phyloP scores from a whole-genome alignment of 2,797 vertebrate genomes.

The Heliangelus exortis region DNA sequence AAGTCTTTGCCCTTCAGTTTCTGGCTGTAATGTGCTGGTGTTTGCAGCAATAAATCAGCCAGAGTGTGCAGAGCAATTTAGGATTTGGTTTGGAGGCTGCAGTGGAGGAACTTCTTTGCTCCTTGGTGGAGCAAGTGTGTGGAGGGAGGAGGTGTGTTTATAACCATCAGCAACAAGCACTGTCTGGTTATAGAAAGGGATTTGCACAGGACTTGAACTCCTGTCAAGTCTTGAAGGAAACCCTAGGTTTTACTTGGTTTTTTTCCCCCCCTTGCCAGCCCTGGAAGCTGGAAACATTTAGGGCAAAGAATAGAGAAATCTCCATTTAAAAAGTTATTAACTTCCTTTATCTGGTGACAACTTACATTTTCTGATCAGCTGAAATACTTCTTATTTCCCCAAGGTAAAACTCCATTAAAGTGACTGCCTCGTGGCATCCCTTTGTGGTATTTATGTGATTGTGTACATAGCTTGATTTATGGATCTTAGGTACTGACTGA shows the following conservation, averaged over 20 bases:
- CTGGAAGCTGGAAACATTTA: not conserved
- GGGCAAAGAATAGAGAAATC: not conserved
- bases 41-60: conserved; percentile 61
- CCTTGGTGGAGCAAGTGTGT: conserved; percentile 45
- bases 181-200: conserved; percentile 47
- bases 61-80: conserved; percentile 45
- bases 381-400: not conserved
- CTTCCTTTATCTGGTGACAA: not conserved
- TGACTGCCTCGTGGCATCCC: not conserved
- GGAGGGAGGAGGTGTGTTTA: conserved; percentile 73
- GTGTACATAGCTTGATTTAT: not conserved
- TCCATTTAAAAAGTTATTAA: not conserved
- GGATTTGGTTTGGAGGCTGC: conserved; percentile 64
- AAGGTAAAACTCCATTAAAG: not conserved
- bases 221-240: conserved; percentile 59
- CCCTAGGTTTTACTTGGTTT: not conserved
- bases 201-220: conserved; percentile 10
- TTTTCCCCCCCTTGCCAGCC: not conserved
- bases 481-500: not conserved
- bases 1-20: not conserved
- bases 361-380: not conserved
- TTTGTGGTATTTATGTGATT: not conserved
- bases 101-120: conserved; percentile 55
- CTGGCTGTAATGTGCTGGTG: conserved; percentile 30
- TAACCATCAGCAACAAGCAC: conserved; percentile 53